Base-by-base conservation (phyloP, 2,888 invertebrate species). In the Pammene aurita region DNA sequence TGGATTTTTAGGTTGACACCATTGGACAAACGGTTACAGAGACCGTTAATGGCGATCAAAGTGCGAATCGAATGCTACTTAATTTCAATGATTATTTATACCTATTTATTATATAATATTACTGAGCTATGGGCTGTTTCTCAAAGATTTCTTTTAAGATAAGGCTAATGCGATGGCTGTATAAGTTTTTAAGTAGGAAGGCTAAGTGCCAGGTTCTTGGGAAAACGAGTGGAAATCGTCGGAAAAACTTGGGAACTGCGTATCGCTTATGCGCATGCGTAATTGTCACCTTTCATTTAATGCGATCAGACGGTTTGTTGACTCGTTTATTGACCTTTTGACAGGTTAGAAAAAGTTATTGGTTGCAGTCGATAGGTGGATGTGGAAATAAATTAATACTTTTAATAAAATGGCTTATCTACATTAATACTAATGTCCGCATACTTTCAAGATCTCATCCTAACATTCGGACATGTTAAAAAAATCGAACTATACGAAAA, bases 261-360 rank as follows among this genome's bases (percentile, higher is more conserved):
- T 78, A 77, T 76, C 76, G 72, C 72, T 77, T 75, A 75, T 76
- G 78, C 77, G 76, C 77, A 78, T 76, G 75, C 67, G 72, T 80
- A 84, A 84, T 86, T 79, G 76, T 76, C 77, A 77, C 80, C 80
- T 84, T 84, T 83, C 82, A 72, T 81, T 80, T 81, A 77, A 79
- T 76, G 73, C 75, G 72, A 77, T 77, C 77, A 78, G 77, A 79
- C 78, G 78, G 78, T 78, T 83, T 78, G 78, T 80, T 77, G 77
- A 71, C 74, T 78, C 75, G 73, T 77, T 63, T 69, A 60, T 64
- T 65, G 58, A 69, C 54, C 46, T 52, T 38, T 34, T 55, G 52
- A 5, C 42, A 54, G 42, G 11, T 58, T 44, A 42, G 14, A 58
- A 35, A 34, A 55, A 55, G 38, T 38, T 6, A 6, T 26, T 26